A percentile compares a stretch with the other conserved stretches of the same genome.
Conservation (phyloP, 2,888 invertebrate species). For the Torymus tubicola region DNA sequence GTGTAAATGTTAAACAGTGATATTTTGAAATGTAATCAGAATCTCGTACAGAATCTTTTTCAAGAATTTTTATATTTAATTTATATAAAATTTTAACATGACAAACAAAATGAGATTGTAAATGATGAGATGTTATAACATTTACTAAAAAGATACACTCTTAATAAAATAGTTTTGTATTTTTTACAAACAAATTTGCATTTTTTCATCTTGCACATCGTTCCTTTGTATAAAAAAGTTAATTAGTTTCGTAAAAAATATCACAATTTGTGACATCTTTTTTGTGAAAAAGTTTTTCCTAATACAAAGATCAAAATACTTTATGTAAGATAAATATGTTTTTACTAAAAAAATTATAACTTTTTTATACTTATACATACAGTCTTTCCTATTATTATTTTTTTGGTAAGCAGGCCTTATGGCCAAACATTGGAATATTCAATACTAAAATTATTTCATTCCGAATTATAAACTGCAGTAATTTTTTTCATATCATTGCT, state of each 20-base stretch:
- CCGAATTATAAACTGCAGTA: neutral
- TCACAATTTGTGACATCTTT: constrained; percentile 31
- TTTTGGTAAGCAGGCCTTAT: constrained; percentile 1
- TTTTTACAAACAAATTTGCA: constrained; percentile 43
- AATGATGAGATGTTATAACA: constrained; percentile 41
- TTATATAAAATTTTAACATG: constrained; percentile 40
- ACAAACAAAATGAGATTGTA: constrained; percentile 40
- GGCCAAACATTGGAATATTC: constrained; percentile 2
- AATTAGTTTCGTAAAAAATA: constrained; percentile 34
- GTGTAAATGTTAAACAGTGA: constrained; percentile 41
- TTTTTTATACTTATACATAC: constrained; percentile 35
- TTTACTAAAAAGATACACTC: constrained; percentile 29
- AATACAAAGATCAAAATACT: constrained; percentile 17
- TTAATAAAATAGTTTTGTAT: constrained; percentile 46
- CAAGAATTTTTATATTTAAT: constrained; percentile 33
- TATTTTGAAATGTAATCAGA: constrained; percentile 34
- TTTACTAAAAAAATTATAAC: constrained; percentile 32
- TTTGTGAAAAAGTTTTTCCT: constrained; percentile 24
- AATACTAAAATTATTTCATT: constrained; percentile 12
- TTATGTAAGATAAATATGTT: constrained; percentile 16
- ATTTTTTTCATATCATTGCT: neutral
- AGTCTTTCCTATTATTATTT: constrained; percentile 31
- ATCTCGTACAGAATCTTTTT: constrained; percentile 34
- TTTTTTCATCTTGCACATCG: constrained; percentile 17
- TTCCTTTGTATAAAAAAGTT: constrained; percentile 34